These are phyloP conservation scores for Aphidius gifuensis DNA, from an alignment of 1,140 invertebrate species.

Conservation along the genomic window DNA sequence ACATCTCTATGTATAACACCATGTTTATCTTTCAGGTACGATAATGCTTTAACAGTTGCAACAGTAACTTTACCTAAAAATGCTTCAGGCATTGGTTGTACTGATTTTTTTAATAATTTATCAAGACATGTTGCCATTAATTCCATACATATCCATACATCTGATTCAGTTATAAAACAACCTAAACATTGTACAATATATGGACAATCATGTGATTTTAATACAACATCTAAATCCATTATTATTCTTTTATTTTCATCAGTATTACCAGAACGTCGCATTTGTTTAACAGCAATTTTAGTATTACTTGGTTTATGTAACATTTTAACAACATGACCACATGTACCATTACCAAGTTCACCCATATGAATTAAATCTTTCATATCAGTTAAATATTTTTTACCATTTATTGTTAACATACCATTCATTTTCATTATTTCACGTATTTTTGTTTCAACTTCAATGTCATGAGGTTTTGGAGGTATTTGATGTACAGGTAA, in stretches of 20 bases:
- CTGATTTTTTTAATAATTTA: slow-evolving; percentile 85
- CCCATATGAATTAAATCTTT: slow-evolving; percentile 84
- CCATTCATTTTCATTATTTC: slow-evolving; percentile 82
- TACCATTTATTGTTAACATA: slow-evolving; percentile 76
- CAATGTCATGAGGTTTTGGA: slow-evolving; percentile 58
- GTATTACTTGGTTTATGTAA: slow-evolving; percentile 78
- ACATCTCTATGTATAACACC: slow-evolving; percentile 98
- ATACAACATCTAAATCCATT: slow-evolving; percentile 97
- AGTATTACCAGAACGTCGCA: slow-evolving; percentile 91
- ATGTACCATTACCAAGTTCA: slow-evolving; percentile 92
- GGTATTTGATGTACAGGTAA: slow-evolving; percentile 57
- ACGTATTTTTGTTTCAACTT: slow-evolving; percentile 70
- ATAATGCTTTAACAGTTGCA: slow-evolving; percentile 91
- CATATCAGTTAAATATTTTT: slow-evolving; percentile 79
- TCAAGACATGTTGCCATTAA: slow-evolving; percentile 98
- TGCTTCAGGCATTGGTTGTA: slow-evolving; percentile 85
- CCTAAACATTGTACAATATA: slow-evolving; percentile 97
- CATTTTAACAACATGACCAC: slow-evolving; percentile 98
- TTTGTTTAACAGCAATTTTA: slow-evolving; percentile 97
- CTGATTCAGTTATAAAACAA: slow-evolving; percentile 91
- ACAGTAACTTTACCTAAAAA: slow-evolving; percentile 96
- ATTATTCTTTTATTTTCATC: slow-evolving; percentile 98
- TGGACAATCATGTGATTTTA: slow-evolving; percentile 93
- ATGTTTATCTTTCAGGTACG: slow-evolving; percentile 94
- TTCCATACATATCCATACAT: slow-evolving; percentile 93